Percentiles rank a stretch among this genome's conserved stretches.
Conservation (phyloP, 2,888 invertebrate species). For the Syrista parreyssii region DNA sequence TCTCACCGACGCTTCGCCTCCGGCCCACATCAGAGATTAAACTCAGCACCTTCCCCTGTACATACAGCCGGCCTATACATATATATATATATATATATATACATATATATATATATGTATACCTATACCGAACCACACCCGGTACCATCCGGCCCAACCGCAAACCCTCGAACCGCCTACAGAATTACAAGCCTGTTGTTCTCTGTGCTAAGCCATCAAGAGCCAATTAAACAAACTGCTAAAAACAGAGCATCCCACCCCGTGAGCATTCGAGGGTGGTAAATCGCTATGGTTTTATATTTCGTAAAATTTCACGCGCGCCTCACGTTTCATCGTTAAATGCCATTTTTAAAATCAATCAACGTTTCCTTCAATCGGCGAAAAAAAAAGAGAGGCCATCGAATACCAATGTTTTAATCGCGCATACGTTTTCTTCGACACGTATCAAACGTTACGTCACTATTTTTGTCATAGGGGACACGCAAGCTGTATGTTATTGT, state of each 20-base stretch:
- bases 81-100: not conserved
- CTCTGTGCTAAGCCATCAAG: constrained; percentile 3
- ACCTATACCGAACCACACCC: not conserved
- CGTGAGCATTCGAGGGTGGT: no score
- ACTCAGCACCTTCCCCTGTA: constrained; percentile 15
- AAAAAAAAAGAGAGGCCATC: no score
- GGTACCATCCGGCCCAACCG: not conserved
- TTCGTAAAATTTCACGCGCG: no score
- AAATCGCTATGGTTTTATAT: no score
- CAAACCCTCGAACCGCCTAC: constrained; percentile 2
- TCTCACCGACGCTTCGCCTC: constrained; percentile 24
- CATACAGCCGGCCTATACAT: not conserved
- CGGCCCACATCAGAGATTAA: constrained; percentile 30
- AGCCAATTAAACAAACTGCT: constrained; percentile 3
- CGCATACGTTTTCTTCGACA: no score
- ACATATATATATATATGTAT: not conserved
- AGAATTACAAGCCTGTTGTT: constrained; percentile 4
- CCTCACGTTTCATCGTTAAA: no score
- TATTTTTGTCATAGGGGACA: no score
- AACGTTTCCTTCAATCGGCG: no score
- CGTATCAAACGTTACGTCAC: no score
- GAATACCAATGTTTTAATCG: no score
- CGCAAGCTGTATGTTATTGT: no score
- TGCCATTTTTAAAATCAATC: no score
- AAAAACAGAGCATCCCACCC: not conserved